Percentiles rank a stretch among this genome's conserved stretches.
phyloP scores from a whole-genome alignment of 2,888 invertebrate genomes.

The Dryadula phaetusa region DNA sequence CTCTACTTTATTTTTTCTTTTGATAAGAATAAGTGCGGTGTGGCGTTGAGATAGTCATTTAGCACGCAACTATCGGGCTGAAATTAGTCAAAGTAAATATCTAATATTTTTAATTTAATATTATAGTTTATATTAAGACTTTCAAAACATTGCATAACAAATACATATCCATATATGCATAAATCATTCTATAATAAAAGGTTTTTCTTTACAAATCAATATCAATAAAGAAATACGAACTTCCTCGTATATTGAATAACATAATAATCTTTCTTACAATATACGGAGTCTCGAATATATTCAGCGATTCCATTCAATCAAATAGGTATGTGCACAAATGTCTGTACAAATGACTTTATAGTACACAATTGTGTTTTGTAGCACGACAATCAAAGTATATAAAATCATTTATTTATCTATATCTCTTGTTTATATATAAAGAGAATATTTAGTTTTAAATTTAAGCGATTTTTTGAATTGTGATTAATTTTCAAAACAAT shows the following conservation, averaged over 20 bases:
- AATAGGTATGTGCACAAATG: slow-evolving; percentile 10
- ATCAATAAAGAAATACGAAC: slow-evolving; percentile 9
- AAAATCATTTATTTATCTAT: too few species aligned
- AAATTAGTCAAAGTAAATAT: too few species aligned
- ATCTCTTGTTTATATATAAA: too few species aligned
- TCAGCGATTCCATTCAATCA: slow-evolving; percentile 17
- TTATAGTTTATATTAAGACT: too few species aligned
- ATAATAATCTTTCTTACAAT: slow-evolving; percentile 8
- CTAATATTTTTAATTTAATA: too few species aligned
- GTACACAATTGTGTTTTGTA: slow-evolving; percentile 16
- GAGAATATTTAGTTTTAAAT: too few species aligned
- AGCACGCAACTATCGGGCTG: too few species aligned
- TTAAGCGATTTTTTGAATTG: too few species aligned
- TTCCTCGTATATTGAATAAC: slow-evolving; percentile 11
- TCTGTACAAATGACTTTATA: slow-evolving; percentile 9
- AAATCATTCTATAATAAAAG: background rate
- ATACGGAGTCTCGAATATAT: slow-evolving; percentile 12
- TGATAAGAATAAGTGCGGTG: too few species aligned
- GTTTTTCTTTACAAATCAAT: background rate
- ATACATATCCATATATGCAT: background rate
- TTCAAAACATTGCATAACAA: background rate
- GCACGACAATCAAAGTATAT: slow-evolving; percentile 20
- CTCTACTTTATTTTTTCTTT: too few species aligned
- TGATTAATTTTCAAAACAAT: too few species aligned
- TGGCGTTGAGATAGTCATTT: too few species aligned